Evolutionary conservation across 1,140 invertebrate species (phyloP), one percentile per base, ranked within the genome.

Genomic region (Dufourea novaeangliae): DNA sequence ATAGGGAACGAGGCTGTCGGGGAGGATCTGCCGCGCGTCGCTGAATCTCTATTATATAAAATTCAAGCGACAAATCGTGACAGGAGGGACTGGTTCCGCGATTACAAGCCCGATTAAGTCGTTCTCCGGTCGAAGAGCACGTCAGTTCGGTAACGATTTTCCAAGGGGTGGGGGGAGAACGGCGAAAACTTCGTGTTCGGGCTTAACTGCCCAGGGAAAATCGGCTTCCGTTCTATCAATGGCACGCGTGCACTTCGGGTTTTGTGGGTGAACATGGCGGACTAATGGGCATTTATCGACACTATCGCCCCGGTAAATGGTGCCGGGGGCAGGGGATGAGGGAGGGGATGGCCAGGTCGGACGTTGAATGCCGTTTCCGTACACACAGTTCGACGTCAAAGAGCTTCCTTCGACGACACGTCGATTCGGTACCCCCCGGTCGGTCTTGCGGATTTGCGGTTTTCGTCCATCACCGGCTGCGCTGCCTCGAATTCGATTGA

Each of bases 231-330:
- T 64, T 75, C 73, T 75, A 75, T 75, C 73, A 75, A 69, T 75
- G 73, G 73, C 73, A 75, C 64, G 73, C 64, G 73, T 59, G 73
- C 73, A 69, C 67, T 75, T 69, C 64, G 73, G n/a, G 73, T 75
- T 75, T 75, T 69, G 73, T 27, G 73, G 73, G 37, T 37, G 37
- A 75, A 68, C 73, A 75, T 75, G 73, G 64, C 64, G 54, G 73
- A 20, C 73, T 75, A 75, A 75, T 75, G 73, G 73, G 64, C 73
- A 75, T 75, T 75, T 75, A 75, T 75, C 73, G 73, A 59, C 73
- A 41, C 64, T 75, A 69, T 68, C 73, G 73, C 46, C 63, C 41
- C 39, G 64, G 73, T 59, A 68, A 75, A 75, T 69, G 73, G 64
- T 69, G 73, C 39, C 54, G 46, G 46, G 20, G 41, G n/a, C n/a